phyloP scores from a whole-genome alignment of 2,797 vertebrate species.

The Oceanodroma leucorhoa region DNA sequence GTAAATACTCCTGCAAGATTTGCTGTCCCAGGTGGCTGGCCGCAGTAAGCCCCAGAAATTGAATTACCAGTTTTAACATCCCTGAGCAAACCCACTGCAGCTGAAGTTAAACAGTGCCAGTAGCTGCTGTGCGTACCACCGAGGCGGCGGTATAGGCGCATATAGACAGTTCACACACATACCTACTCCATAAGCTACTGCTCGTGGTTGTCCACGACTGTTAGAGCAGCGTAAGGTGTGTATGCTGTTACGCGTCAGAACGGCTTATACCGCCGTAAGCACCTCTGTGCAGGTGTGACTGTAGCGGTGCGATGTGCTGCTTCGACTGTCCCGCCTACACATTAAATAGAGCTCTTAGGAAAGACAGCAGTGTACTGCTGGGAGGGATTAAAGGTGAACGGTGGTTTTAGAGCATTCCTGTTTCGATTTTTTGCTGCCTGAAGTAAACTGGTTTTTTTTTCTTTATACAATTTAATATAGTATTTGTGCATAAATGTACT shows the following conservation, averaged over 20 bases:
- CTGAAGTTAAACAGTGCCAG: accelerated
- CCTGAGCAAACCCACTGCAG: neutral
- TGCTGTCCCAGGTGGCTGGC: neutral
- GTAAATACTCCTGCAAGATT: neutral
- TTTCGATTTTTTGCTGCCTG: neutral
- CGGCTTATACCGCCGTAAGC: accelerated
- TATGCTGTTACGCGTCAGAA: too few species aligned
- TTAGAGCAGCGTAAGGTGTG: neutral
- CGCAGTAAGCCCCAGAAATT: neutral
- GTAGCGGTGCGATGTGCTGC: accelerated
- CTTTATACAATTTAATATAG: neutral
- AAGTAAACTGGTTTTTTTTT: neutral
- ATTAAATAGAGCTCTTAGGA: neutral
- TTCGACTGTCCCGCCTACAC: accelerated
- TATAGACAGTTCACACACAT: accelerated
- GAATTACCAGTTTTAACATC: neutral
- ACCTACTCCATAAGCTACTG: neutral
- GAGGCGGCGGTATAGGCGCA: neutral
- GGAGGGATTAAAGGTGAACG: neutral
- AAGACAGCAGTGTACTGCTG: neutral
- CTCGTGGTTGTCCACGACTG: accelerated
- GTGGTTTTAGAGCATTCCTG: neutral
- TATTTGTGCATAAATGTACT: neutral
- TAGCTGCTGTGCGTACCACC: neutral
- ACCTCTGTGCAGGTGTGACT: neutral